Conservation (phyloP, 2,888 invertebrate species). For the Pediacus dermestoides region DNA sequence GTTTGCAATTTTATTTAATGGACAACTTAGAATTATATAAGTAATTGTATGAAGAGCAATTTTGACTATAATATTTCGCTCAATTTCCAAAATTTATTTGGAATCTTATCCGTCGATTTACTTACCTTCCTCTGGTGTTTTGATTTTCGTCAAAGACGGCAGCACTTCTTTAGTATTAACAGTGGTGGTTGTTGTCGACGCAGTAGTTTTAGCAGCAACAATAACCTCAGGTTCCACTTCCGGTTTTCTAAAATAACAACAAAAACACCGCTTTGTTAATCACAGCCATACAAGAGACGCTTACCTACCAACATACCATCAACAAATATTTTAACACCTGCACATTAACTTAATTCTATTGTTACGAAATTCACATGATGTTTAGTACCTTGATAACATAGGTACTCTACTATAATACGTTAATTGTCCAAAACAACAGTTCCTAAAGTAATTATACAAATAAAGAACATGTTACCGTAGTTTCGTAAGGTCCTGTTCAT, state of each 20-base stretch:
- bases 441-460: constrained; percentile 13
- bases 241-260: constrained; percentile 37
- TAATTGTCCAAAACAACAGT: constrained; percentile 4
- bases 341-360: no score
- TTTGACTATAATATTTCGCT: constrained; percentile 8
- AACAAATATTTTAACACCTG: no score
- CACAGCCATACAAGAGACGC: no score
- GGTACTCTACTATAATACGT: no score
- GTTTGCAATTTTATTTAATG: no score
- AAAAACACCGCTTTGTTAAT: no score
- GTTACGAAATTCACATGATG: no score
- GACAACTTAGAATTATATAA: no score
- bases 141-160: constrained; percentile 23
- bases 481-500: constrained; percentile 68
- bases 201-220: constrained; percentile 26
- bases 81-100: constrained; percentile 8
- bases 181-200: constrained; percentile 35
- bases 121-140: constrained; percentile 28
- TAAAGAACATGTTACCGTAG: constrained; percentile 54
- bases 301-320: no score
- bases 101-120: background rate
- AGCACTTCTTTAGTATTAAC: constrained; percentile 38
- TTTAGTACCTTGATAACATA: no score
- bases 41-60: background rate
- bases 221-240: constrained; percentile 33